phyloP scores from a whole-genome alignment of 30 jellyfish, hydroid and myxozoan species.

The Aurelia sp. region DNA sequence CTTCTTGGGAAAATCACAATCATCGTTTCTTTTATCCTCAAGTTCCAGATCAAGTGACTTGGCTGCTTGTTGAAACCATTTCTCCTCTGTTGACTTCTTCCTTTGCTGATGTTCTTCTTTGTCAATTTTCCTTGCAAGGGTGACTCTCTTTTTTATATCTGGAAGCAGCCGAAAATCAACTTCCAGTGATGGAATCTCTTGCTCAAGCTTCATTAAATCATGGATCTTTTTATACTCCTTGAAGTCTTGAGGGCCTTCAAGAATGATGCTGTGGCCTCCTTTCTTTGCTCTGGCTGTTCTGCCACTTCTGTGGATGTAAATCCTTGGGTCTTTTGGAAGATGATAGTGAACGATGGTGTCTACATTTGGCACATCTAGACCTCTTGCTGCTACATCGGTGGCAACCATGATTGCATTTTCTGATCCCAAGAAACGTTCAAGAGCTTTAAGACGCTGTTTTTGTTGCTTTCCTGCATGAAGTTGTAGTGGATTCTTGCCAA shows the following conservation, averaged over 20 bases:
- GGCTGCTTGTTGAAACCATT: conserved; percentile 81
- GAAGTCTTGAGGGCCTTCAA: conserved; percentile 90
- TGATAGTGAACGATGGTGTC: conserved; percentile 88
- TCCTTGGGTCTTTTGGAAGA: conserved; percentile 92
- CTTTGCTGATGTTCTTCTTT: conserved; percentile 74
- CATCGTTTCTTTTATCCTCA: conserved; percentile 41
- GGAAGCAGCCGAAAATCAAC: conserved; percentile 71
- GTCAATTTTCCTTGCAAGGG: conserved; percentile 82
- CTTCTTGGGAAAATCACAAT: conserved; percentile 15
- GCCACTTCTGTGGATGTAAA: conserved; percentile 95
- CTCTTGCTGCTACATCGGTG: conserved; percentile 99
- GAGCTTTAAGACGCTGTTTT: conserved; percentile 83
- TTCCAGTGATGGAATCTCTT: conserved; percentile 63
- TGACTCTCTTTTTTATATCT: conserved; percentile 75
- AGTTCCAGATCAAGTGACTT: conserved; percentile 79
- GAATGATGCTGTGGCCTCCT: conserved; percentile 77
- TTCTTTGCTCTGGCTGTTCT: conserved; percentile 94
- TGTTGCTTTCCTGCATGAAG: conserved; percentile 96
- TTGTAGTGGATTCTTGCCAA: conserved; percentile 80
- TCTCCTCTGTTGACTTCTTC: conserved; percentile 51
- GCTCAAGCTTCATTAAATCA: conserved; percentile 63
- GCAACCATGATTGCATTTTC: conserved; percentile 81
- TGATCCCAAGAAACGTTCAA: conserved; percentile 66
- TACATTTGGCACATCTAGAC: conserved; percentile 92
- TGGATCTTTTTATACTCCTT: conserved; percentile 74